Evolutionary conservation across 2,888 invertebrate species (phyloP).

Genomic region (Habrosyne pyritoides): DNA sequence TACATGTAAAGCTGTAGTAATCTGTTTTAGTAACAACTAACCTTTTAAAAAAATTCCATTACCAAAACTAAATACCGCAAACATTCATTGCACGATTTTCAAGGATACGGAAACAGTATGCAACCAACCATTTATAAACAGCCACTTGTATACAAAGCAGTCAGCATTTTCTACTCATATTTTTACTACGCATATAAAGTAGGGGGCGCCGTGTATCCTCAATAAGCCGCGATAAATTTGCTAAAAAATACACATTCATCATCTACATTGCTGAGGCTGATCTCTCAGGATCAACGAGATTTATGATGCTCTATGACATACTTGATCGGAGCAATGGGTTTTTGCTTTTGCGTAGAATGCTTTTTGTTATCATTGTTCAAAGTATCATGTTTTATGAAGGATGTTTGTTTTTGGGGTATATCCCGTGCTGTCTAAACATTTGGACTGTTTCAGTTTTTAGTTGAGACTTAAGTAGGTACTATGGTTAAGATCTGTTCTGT

Average conservation of each 20-base stretch:
- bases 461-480: too few species aligned
- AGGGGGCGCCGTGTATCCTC: constrained; percentile 17
- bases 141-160: not conserved
- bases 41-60: too few species aligned
- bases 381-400: not conserved
- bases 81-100: not conserved
- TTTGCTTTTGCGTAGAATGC: constrained; percentile 2
- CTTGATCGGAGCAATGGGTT: constrained; percentile 41
- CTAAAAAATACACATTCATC: constrained; percentile 73
- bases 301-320: constrained; percentile 59
- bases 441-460: too few species aligned
- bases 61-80: too few species aligned
- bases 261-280: constrained; percentile 56
- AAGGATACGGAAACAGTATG: not conserved
- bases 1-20: too few species aligned
- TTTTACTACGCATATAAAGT: constrained; percentile 5
- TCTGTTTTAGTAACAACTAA: too few species aligned
- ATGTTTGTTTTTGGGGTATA: too few species aligned
- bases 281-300: constrained; percentile 71
- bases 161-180: constrained; percentile 4
- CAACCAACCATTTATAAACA: not conserved
- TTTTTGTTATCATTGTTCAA: not conserved
- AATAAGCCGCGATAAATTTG: constrained; percentile 51
- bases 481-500: too few species aligned
- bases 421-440: too few species aligned